Conservation (phyloP, 2,113 vertebrate species). For the Gnathochromis pfefferi region DNA sequence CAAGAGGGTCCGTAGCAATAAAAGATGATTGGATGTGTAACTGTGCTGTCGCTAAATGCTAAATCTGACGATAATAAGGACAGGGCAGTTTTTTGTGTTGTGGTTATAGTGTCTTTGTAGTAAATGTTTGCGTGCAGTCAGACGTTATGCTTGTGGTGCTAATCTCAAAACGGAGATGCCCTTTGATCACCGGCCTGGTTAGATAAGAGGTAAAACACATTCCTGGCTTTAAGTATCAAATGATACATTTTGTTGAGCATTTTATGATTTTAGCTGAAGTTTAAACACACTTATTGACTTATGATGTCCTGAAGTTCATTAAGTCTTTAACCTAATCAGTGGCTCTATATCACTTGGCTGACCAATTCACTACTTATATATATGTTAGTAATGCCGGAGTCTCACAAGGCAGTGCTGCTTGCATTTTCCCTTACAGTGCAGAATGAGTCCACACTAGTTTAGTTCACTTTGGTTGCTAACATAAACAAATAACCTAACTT, state of each 20-base stretch:
- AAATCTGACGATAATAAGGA: neutral
- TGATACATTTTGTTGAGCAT: neutral
- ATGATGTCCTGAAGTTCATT: neutral
- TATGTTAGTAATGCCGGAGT: neutral
- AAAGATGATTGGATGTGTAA: neutral
- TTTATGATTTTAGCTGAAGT: neutral
- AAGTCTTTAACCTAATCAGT: neutral
- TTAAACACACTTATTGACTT: neutral
- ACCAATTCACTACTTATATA: neutral
- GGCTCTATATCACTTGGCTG: neutral
- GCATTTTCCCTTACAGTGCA: neutral
- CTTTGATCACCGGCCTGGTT: neutral
- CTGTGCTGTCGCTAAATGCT: neutral
- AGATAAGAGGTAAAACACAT: neutral
- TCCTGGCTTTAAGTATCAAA: neutral
- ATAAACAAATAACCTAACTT: neutral
- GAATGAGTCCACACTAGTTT: neutral
- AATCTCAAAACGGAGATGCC: neutral
- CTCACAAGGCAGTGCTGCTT: neutral
- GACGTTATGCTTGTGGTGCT: rapidly evolving
- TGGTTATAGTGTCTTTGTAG: neutral
- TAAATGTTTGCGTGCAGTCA: neutral
- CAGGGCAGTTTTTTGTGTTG: neutral
- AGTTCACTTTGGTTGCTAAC: neutral
- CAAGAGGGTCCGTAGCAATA: neutral